Evolutionary conservation across 2,113 vertebrate genomes (phyloP).

Genomic region (Salvelinus sp.): DNA sequence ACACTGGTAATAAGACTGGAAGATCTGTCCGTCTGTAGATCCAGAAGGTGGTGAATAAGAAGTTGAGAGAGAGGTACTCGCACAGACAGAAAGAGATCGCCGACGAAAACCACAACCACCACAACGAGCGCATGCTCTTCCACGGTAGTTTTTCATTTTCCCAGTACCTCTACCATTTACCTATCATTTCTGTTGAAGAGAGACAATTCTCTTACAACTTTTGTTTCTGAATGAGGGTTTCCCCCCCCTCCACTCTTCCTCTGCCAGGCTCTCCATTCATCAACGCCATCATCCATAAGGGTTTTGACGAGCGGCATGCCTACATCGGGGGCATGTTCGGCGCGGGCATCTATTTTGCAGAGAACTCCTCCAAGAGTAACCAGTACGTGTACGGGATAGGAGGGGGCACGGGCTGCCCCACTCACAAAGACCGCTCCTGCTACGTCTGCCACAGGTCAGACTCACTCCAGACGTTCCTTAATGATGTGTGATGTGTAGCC

Average conservation of each 20-base stretch:
- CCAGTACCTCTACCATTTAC: background rate
- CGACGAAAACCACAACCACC: constrained; percentile 97
- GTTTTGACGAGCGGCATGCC: constrained; percentile 97
- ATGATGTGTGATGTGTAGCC: too few species aligned
- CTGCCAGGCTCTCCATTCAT: constrained; percentile 94
- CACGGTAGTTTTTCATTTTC: constrained; percentile 76
- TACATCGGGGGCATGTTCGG: constrained; percentile 99
- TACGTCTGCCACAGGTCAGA: constrained; percentile 93
- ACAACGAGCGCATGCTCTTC: constrained; percentile 97
- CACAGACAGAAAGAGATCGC: constrained; percentile 97
- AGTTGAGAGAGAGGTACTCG: constrained; percentile 89
- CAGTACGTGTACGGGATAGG: constrained; percentile 98
- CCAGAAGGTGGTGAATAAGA: constrained; percentile 98
- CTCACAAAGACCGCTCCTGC: constrained; percentile 96
- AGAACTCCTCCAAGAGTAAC: constrained; percentile 99
- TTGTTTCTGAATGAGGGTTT: too few species aligned
- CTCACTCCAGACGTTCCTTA: background rate
- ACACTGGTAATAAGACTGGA: too few species aligned
- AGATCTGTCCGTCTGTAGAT: constrained; percentile 75
- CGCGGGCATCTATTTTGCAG: constrained; percentile 96
- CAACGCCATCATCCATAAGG: constrained; percentile 98
- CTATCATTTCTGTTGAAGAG: background rate
- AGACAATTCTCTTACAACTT: background rate
- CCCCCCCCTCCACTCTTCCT: constrained; percentile 1
- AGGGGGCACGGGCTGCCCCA: constrained; percentile 94